Percentiles rank a stretch among this genome's conserved stretches.
Conservation (phyloP, 2,797 vertebrate species). For the Sebastes aleutianus region DNA sequence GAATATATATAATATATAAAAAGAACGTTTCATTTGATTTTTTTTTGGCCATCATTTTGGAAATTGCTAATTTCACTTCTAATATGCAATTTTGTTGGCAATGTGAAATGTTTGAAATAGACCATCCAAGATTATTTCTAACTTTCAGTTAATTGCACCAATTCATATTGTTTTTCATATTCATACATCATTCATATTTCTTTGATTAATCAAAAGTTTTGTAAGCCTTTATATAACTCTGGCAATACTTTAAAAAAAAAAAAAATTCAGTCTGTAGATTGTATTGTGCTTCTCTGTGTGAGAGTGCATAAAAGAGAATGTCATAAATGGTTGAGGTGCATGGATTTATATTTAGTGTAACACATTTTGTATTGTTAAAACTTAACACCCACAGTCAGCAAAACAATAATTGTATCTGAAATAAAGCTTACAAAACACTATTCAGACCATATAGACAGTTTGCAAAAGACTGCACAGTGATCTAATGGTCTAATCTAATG, state of each 20-base stretch:
- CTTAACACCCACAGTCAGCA: conserved; percentile 6
- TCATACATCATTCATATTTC: not conserved
- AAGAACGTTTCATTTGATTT: not conserved
- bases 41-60: not conserved
- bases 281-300: not conserved
- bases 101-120: not conserved
- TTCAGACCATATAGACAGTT: conserved; percentile 39
- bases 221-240: not conserved
- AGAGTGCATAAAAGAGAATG: not conserved
- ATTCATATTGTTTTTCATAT: not conserved
- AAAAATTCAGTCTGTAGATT: not conserved
- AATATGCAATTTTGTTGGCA: not conserved
- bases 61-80: not conserved
- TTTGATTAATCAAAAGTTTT: not conserved
- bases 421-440: conserved; percentile 32
- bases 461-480: conserved; percentile 20
- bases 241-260: too few relatives aligned
- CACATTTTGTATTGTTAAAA: conserved; percentile 5
- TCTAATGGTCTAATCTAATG: conserved; percentile 61
- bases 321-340: not conserved
- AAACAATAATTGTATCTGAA: conserved; percentile 2
- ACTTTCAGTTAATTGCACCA: not conserved
- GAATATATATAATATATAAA: not conserved
- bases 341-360: not conserved
- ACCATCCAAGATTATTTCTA: not conserved